Evolutionary conservation across 2,888 invertebrate species (phyloP), one percentile per base, ranked within the genome.

Genomic region (Syrphus vitripennis): DNA sequence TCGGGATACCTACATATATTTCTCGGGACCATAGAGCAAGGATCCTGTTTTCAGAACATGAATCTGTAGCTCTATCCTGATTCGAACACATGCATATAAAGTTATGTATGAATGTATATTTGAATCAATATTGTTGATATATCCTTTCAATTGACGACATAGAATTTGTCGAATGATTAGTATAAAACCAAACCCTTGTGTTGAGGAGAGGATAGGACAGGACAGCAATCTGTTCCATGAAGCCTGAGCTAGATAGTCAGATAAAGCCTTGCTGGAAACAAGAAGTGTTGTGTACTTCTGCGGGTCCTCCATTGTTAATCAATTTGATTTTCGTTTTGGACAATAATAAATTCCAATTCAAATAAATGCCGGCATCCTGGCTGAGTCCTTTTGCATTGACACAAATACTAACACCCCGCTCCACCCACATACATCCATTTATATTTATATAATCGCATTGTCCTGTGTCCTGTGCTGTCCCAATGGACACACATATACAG

Each of bases 321-420:
- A 86, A 86, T 86, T 86, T 77, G 69, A 86, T 81, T 86, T 81
- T 81, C 81, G 81, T 81, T 72, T 42, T 72, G 76, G 63, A 65
- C 80, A 65, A 71, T 84, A 71, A 84, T 76, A 76, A 84, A 80
- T 76, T 84, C 65, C 19, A 67, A 67, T 80, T 59, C 83, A 84
- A 80, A 80, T 80, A 84, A 83, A 74, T 74, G 79, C 55, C 4
- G 7, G 31, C 40, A 57, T 31, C 42, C 26, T 26, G 24, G 26
- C 4, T 24, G 14, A 6, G 55, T 31, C 37, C 75, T 21, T 19
- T 53, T 1, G n/a, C 29, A 24, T 24, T 16, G 37, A 45, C 65
- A 29, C 37, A 55, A 42, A 26, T 67, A 26, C 50, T 29, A 16
- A 16, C 26, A 40, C 14, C 63, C 37, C 24, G n/a, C 37, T 16